Evolutionary conservation across 2,888 invertebrate genomes (phyloP).

Genomic region (Isotomurus palustris): DNA sequence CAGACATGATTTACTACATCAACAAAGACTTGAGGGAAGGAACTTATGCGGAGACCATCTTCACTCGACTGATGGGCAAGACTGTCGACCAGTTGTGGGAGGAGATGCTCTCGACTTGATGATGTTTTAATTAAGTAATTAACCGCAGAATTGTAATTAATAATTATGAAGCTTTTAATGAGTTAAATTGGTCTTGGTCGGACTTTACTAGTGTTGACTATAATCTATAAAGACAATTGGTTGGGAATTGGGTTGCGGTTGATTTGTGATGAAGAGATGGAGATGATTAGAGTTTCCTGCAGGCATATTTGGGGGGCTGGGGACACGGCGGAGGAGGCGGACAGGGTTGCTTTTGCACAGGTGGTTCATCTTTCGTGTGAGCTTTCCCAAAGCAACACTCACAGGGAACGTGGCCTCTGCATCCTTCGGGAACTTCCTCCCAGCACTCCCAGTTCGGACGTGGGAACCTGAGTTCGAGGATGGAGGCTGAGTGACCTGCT

Average conservation of each 20-base stretch:
- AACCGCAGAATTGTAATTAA: too few species aligned
- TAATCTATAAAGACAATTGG: too few species aligned
- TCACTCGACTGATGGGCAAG: constrained; percentile 27
- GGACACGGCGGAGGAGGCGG: constrained; percentile 30
- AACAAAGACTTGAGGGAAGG: constrained; percentile 35
- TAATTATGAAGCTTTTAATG: too few species aligned
- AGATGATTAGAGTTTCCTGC: too few species aligned
- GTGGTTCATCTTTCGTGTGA: constrained; percentile 17
- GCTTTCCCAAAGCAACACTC: constrained; percentile 29
- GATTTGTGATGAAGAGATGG: too few species aligned
- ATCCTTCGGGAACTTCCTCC: constrained; percentile 39
- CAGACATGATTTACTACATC: constrained; percentile 27
- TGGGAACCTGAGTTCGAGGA: constrained; percentile 35
- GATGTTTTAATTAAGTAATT: too few species aligned
- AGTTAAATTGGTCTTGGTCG: too few species aligned
- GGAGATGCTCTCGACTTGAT: constrained; percentile 17
- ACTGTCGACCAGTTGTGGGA: constrained; percentile 27
- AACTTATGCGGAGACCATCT: constrained; percentile 22
- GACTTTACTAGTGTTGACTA: too few species aligned
- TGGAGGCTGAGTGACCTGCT: constrained; percentile 25
- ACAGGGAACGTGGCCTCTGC: constrained; percentile 19
- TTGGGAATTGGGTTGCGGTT: too few species aligned
- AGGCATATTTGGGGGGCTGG: constrained; percentile 1
- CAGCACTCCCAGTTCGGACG: constrained; percentile 40
- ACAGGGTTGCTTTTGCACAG: neutral